Evolutionary conservation across 2,797 vertebrate genomes (phyloP), one percentile per base, ranked within the genome.

Genomic region (Erithacus rubecula): DNA sequence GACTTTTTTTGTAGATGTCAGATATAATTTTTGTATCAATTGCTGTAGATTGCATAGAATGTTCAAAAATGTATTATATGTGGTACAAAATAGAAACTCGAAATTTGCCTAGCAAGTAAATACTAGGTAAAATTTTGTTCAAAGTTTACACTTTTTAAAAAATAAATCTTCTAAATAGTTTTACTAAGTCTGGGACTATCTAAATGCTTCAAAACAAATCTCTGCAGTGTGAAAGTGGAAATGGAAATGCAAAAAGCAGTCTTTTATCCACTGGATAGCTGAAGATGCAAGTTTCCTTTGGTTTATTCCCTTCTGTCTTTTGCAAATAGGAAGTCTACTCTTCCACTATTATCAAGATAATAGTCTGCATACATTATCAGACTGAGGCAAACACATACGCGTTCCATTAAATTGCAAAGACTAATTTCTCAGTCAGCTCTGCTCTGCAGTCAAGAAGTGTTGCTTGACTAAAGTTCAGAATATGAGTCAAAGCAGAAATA

Each of bases 401-500:
- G 36, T 83, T 86, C 82, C 20, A 47, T 91, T 84, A 67, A 64
- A 58, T 69, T 83, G n/a, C 70, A 56, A 93, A 90, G 90, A 67
- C 39, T 76, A 41, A 89, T 96, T 87, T 83, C 75, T 77, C 52
- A 86, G 55, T 93, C 63, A 87, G 37, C 29, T 5, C 1, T 83
- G 49, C 27, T 92, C 10, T 81, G 59, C 37, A 95, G 63, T 92
- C 68, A 91, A 29, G 80, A 82, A 89, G 37, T 77, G 83, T 92
- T 72, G 68, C 93, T 92, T 81, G 86, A 92, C 53, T 94, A 52
- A 90, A 16, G 86, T 91, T 92, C 58, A 91, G 77, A 84, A 37
- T 83, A 70, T 89, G 87, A 92, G 79, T 92, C 90, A 95, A 96
- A 94, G 65, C 85, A 93, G 87, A 94, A 95, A 78, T 88, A 82